Base-by-base conservation (phyloP, 2,113 vertebrate species). In the Nesogale talazaci region DNA sequence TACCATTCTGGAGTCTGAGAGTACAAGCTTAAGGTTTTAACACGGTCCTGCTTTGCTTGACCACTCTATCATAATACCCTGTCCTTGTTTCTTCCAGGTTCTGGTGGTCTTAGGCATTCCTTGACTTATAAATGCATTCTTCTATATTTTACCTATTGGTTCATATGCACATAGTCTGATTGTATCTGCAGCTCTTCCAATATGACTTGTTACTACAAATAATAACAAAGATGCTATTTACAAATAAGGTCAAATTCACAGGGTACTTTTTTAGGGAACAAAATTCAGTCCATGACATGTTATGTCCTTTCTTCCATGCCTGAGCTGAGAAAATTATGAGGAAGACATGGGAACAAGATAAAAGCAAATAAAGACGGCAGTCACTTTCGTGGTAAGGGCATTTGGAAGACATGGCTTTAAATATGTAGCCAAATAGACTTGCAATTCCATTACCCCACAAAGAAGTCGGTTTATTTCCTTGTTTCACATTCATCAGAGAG, bases 241-340 rank as follows among this genome's bases (percentile, higher is more conserved):
- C 65, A 69, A 16, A 29, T 69, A 69, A 69, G 65, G 65, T n/a
- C 65, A 69, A 1, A 2, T 69, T 69, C 65, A 69, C 31, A n/a
- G 65, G 65, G 29, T 63, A 63, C 12, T 9, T 10, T 67, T 67
- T 31, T 67, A n/a, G 27, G 27, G 31, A 27, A n/a, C 65, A 29
- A 69, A n/a, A 69, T 16, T n/a, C 14, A 69, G 65, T 23, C 29
- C 65, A 31, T n/a, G 15, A n/a, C 29, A 2, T 72, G 25, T n/a
- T 76, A 34, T 36, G 23, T 0, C 15, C 22, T 78, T 12, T 52
- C 46, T 83, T 27, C 27, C 14, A 7, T 2, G 59, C 16, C 27
- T 72, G n/a, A 63, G 6, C 61, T 63, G 70, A 85, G 75, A 82
- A 78, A 93, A 61, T 78, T 70, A 67, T 69, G 59, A 80, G 65